phyloP scores from a whole-genome alignment of 2,113 vertebrate species.

The Fulmarus glacialis region DNA sequence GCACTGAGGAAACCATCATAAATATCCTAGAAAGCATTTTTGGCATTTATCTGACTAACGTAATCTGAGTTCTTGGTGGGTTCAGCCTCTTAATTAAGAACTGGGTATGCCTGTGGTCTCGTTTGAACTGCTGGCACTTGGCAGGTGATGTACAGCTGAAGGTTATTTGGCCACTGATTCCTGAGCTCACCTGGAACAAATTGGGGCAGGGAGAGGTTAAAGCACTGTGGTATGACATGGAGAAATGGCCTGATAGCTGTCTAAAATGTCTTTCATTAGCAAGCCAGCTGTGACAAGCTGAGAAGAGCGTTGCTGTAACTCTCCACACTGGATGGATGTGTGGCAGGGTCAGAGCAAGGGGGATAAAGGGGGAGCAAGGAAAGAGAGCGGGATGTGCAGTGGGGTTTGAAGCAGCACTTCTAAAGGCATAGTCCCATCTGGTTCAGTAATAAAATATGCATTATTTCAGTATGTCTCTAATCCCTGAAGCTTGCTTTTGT shows the following conservation, averaged over 20 bases:
- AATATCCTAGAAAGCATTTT: background rate
- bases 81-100: background rate
- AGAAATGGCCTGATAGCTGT: background rate
- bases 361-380: background rate
- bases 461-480: background rate
- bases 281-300: background rate
- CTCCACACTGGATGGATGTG: background rate
- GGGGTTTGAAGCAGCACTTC: background rate
- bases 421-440: background rate
- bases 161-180: background rate
- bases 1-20: background rate
- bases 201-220: background rate
- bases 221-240: background rate
- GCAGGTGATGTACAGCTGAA: background rate
- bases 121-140: background rate
- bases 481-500: background rate
- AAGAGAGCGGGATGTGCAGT: background rate
- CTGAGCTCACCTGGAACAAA: background rate
- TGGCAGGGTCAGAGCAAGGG: background rate
- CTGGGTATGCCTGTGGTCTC: background rate
- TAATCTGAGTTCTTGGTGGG: background rate
- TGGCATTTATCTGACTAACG: background rate
- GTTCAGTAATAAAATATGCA: background rate
- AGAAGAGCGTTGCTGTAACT: background rate
- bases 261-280: background rate